Percentiles rank a stretch among this genome's conserved stretches.
phyloP scores from a whole-genome alignment of 2,888 invertebrate genomes.

The Nomada fucata region DNA sequence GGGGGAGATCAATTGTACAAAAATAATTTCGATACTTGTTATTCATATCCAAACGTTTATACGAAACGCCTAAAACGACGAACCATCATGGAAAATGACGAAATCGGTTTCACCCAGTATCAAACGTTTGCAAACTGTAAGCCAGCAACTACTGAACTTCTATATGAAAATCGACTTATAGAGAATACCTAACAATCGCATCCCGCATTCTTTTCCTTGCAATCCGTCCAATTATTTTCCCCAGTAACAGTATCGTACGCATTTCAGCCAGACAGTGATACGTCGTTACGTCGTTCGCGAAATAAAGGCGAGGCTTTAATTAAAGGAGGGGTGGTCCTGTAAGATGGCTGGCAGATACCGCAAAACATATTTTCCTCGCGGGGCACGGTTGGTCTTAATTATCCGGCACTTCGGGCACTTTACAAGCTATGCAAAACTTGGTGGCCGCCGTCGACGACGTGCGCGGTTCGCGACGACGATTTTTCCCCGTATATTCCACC shows the following conservation, averaged over 20 bases:
- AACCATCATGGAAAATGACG: no score
- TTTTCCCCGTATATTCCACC: slow-evolving; percentile 48
- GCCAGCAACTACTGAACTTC: no score
- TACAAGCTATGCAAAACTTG: slow-evolving; percentile 51
- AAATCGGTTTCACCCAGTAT: no score
- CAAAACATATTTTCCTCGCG: slow-evolving; percentile 28
- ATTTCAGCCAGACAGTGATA: not conserved
- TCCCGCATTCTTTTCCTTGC: no score
- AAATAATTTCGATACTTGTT: no score
- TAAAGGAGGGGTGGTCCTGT: slow-evolving; percentile 1
- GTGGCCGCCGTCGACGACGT: not conserved
- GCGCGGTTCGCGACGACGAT: slow-evolving; percentile 47
- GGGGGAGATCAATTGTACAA: no score
- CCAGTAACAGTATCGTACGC: not conserved
- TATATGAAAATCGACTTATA: no score
- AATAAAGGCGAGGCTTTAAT: slow-evolving; percentile 19
- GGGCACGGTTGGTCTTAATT: slow-evolving; percentile 51
- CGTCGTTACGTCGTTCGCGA: slow-evolving; percentile 7
- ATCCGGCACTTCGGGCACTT: slow-evolving; percentile 54
- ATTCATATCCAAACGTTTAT: no score
- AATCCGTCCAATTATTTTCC: not conserved
- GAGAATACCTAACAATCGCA: no score
- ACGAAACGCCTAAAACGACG: no score
- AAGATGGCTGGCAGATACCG: slow-evolving; percentile 18
- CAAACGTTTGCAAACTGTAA: no score